A percentile compares a stretch with the other conserved stretches of the same genome.
phyloP scores from a whole-genome alignment of 2,888 invertebrate genomes.

The Andricus quercusramuli region DNA sequence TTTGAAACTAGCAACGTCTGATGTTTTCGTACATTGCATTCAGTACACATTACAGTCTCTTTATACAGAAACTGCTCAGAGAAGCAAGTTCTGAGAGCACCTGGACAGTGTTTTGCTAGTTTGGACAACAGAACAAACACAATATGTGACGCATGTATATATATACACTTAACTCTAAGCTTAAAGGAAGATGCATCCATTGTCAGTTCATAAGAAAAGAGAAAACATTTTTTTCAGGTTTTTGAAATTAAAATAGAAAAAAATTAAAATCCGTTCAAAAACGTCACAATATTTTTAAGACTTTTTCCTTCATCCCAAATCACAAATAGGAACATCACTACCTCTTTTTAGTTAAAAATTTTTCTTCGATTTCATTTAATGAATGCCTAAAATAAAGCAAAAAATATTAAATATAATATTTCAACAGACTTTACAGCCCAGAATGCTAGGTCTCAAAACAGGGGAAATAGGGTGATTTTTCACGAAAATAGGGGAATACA shows the following conservation, averaged over 20 bases:
- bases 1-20: slow-evolving; percentile 5
- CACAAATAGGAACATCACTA: too few species aligned
- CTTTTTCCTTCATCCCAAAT: too few species aligned
- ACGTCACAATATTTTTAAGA: too few species aligned
- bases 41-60: slow-evolving; percentile 11
- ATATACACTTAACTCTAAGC: slow-evolving; percentile 57
- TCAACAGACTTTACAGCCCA: too few species aligned
- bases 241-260: not conserved
- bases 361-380: too few species aligned
- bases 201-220: slow-evolving; percentile 64
- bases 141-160: slow-evolving; percentile 64
- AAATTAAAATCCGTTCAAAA: too few species aligned
- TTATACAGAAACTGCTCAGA: slow-evolving; percentile 10
- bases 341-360: too few species aligned
- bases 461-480: too few species aligned
- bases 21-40: slow-evolving; percentile 6
- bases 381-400: too few species aligned
- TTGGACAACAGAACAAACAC: slow-evolving; percentile 71
- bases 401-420: too few species aligned
- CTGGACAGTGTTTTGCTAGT: slow-evolving; percentile 59
- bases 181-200: slow-evolving; percentile 67
- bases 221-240: slow-evolving; percentile 3
- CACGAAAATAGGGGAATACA: too few species aligned
- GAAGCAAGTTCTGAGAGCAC: slow-evolving; percentile 48
- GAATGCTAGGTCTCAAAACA: too few species aligned